Percentiles rank a stretch among this genome's conserved stretches.
Evolutionary conservation across 2,113 vertebrate species (phyloP).

Genomic region (Neotragus pygmaeus): DNA sequence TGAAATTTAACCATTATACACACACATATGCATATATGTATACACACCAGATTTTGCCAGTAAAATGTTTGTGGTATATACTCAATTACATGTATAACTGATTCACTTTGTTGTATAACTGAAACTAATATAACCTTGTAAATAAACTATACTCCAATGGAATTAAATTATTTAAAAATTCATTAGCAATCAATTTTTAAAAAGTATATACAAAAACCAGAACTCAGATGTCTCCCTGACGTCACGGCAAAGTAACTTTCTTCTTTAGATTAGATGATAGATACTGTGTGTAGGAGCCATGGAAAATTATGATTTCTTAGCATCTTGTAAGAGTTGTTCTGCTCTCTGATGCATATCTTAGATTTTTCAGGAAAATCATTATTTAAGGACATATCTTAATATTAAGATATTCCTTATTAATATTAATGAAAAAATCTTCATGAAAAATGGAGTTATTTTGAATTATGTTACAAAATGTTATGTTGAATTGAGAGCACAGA

Average conservation of each 20-base stretch:
- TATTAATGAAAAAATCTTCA: background rate
- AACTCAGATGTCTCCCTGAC: background rate
- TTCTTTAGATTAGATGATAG: background rate
- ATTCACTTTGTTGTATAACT: background rate
- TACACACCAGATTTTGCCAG: background rate
- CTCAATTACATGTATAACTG: background rate
- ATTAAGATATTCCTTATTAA: background rate
- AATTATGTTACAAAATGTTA: background rate
- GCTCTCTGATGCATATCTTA: background rate
- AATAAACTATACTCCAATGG: background rate
- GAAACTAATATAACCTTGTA: background rate
- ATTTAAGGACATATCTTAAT: background rate
- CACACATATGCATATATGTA: background rate
- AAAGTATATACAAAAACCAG: background rate
- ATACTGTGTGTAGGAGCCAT: background rate
- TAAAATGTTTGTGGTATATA: background rate
- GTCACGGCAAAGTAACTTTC: background rate
- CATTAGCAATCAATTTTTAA: background rate
- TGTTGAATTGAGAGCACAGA: background rate
- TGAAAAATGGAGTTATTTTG: background rate
- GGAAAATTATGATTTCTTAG: background rate
- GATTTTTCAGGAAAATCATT: background rate
- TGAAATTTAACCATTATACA: background rate
- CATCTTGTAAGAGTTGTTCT: background rate
- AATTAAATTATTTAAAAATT: background rate